phyloP scores from a whole-genome alignment of 92 coral and sea anemone genomes.

The Scolanthus callimorphus region DNA sequence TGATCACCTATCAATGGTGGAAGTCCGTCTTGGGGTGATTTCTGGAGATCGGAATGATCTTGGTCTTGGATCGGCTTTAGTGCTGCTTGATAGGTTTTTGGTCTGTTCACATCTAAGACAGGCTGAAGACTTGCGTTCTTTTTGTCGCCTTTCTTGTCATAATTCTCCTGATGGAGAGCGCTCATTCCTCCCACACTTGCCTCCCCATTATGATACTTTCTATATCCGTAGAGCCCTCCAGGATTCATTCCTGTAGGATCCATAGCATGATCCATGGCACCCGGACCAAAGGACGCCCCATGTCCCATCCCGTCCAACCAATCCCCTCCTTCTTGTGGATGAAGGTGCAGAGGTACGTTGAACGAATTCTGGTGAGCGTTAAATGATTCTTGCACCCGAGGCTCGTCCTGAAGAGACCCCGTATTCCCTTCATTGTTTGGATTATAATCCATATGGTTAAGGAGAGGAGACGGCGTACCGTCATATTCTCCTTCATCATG shows the following conservation, averaged over 20 bases:
- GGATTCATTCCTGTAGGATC: constrained; percentile 7
- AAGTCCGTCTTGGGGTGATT: background rate
- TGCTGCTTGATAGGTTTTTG: constrained; percentile 2
- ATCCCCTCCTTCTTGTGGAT: constrained; percentile 11
- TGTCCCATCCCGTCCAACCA: constrained; percentile 15
- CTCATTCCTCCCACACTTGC: constrained; percentile 6
- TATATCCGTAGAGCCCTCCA: constrained; percentile 10
- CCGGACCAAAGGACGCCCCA: background rate
- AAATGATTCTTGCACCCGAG: too few relatives aligned
- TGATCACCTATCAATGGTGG: background rate
- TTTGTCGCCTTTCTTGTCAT: background rate
- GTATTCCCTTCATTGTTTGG: too few relatives aligned
- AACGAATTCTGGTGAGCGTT: too few relatives aligned
- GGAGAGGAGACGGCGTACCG: too few relatives aligned
- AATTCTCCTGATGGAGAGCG: background rate
- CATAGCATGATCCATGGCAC: background rate
- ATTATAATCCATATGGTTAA: too few relatives aligned
- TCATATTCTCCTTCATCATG: too few relatives aligned
- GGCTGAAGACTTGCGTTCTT: constrained; percentile 14
- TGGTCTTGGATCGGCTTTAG: constrained; percentile 12
- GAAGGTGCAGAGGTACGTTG: too few relatives aligned
- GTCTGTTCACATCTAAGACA: background rate
- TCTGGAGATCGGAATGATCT: background rate
- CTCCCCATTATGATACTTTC: constrained; percentile 17
- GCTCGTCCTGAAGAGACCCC: too few relatives aligned